Conservation (phyloP, 2,797 vertebrate genomes). For the Trachops cirrhosus region DNA sequence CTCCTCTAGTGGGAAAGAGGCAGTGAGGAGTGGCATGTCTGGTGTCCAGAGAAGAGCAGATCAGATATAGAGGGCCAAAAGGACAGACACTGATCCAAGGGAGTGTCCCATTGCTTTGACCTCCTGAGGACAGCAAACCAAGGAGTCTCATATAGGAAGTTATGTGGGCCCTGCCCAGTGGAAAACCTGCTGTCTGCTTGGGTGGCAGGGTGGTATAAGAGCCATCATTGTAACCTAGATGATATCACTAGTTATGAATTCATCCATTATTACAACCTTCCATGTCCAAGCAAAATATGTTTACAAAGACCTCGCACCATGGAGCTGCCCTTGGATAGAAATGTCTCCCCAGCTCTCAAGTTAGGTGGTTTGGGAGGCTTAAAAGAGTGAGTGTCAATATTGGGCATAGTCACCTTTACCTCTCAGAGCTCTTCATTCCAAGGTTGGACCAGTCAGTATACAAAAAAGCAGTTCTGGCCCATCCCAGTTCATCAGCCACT, state of each 20-base stretch:
- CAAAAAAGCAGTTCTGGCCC: neutral
- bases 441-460: rapidly evolving
- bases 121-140: rapidly evolving
- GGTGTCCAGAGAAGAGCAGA: neutral
- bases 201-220: rapidly evolving
- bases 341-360: neutral
- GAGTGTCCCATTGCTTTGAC: rapidly evolving
- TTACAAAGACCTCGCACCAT: rapidly evolving
- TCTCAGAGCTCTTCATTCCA: neutral
- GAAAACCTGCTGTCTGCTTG: rapidly evolving
- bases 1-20: rapidly evolving
- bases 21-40: neutral
- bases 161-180: rapidly evolving
- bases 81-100: neutral
- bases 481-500: neutral
- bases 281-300: rapidly evolving
- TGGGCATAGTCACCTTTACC: rapidly evolving
- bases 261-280: neutral
- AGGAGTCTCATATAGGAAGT: neutral
- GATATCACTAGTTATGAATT: neutral
- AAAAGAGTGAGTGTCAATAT: rapidly evolving
- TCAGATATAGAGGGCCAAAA: rapidly evolving
- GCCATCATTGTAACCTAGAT: neutral
- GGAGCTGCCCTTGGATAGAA: neutral
- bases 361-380: neutral